A percentile compares a stretch with the other conserved stretches of the same genome.
phyloP scores from a whole-genome alignment of 2,797 vertebrate genomes.

The Peromyscus nudipes region DNA sequence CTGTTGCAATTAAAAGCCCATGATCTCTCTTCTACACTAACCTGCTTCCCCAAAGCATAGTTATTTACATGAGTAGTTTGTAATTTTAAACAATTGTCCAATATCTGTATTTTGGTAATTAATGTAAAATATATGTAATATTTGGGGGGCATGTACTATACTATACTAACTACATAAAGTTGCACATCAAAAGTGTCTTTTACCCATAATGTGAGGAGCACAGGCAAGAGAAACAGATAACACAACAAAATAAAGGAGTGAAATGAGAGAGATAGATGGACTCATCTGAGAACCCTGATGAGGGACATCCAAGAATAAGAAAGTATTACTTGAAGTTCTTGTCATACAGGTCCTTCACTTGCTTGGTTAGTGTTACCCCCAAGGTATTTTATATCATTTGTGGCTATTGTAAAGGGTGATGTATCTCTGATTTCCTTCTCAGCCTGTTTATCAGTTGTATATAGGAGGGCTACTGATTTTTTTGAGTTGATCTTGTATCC shows the following conservation, averaged over 20 bases:
- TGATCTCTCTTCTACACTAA: background rate
- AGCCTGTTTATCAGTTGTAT: too few relatives aligned
- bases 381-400: too few relatives aligned
- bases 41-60: background rate
- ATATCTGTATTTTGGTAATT: background rate
- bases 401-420: too few relatives aligned
- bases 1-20: background rate
- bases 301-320: background rate
- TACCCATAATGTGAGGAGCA: background rate
- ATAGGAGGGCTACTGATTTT: too few relatives aligned
- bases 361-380: too few relatives aligned
- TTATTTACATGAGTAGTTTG: background rate
- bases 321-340: background rate
- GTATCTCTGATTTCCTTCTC: too few relatives aligned
- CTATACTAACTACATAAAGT: background rate
- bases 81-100: background rate
- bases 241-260: background rate
- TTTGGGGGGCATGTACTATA: background rate
- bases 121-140: background rate
- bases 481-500: too few relatives aligned
- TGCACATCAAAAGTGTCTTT: background rate
- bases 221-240: background rate
- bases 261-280: background rate
- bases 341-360: too few relatives aligned
- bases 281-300: background rate